Conservation (phyloP, 2,888 invertebrate species). For the Pristionchus mayeri region DNA sequence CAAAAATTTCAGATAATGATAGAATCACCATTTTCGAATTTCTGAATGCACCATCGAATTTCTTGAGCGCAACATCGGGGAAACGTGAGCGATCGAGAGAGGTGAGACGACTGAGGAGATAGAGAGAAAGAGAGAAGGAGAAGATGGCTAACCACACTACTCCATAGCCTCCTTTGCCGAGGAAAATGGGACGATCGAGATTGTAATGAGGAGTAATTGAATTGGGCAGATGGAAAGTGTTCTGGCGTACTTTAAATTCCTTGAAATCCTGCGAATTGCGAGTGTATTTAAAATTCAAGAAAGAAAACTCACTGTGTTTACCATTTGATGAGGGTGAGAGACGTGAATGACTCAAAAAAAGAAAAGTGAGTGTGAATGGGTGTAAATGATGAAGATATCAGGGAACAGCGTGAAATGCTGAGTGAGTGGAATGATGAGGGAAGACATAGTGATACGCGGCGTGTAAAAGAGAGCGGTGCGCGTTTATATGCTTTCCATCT, state of each 20-base stretch:
- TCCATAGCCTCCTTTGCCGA: conserved; percentile 20
- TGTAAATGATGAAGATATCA: too few relatives aligned
- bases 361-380: too few relatives aligned
- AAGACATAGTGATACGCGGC: too few relatives aligned
- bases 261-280: neutral
- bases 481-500: too few relatives aligned
- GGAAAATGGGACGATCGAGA: neutral
- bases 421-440: too few relatives aligned
- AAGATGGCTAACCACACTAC: neutral
- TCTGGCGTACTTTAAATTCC: neutral
- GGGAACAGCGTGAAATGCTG: too few relatives aligned
- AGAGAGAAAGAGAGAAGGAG: neutral
- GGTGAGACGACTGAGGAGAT: neutral
- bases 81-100: neutral
- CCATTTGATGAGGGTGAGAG: too few relatives aligned
- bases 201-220: neutral
- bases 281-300: too few relatives aligned
- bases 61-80: neutral
- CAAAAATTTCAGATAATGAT: too few relatives aligned
- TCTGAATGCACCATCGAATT: neutral
- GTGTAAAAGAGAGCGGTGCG: too few relatives aligned
- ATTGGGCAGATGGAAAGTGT: neutral
- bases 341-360: too few relatives aligned
- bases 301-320: too few relatives aligned
- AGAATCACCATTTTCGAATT: neutral